A percentile compares a stretch with the other conserved stretches of the same genome.
phyloP scores from a whole-genome alignment of 1,140 invertebrate species.

The Pogonomyrmex barbatus region DNA sequence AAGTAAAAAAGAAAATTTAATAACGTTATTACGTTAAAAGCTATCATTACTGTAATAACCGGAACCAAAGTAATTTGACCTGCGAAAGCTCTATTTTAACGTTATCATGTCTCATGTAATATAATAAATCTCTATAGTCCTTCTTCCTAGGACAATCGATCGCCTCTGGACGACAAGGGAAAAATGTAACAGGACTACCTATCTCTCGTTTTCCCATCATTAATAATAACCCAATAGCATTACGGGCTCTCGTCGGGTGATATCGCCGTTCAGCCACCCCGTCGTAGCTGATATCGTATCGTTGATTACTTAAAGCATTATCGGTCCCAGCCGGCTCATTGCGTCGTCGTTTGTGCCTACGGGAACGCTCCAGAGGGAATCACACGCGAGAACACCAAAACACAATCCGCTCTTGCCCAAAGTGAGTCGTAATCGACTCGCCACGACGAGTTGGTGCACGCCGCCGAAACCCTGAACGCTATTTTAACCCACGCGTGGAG shows the following conservation, averaged over 20 bases:
- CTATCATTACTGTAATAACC: conserved; percentile 13
- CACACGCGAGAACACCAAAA: background rate
- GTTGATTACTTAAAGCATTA: conserved; percentile 59
- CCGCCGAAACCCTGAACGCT: conserved; percentile 65
- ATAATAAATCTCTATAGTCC: conserved; percentile 27
- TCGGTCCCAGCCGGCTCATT: conserved; percentile 54
- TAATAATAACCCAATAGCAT: conserved; percentile 48
- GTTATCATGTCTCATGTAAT: conserved; percentile 20
- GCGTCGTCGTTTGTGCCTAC: conserved; percentile 12
- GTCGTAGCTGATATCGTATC: background rate
- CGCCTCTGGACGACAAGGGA: background rate
- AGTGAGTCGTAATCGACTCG: conserved; percentile 37
- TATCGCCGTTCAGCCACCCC: conserved; percentile 32
- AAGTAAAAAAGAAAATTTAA: background rate
- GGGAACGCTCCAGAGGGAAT: conserved; percentile 8
- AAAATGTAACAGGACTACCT: conserved; percentile 8
- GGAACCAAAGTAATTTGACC: background rate
- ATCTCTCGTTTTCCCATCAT: background rate
- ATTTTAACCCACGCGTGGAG: conserved; percentile 60
- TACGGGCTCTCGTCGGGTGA: background rate
- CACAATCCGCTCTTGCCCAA: background rate
- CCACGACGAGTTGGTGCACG: conserved; percentile 50
- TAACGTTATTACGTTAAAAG: background rate
- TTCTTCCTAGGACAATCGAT: background rate
- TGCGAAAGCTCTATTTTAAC: conserved; percentile 3